phyloP scores from a whole-genome alignment of 2,888 invertebrate genomes.

The Lumbricus terrestris region DNA sequence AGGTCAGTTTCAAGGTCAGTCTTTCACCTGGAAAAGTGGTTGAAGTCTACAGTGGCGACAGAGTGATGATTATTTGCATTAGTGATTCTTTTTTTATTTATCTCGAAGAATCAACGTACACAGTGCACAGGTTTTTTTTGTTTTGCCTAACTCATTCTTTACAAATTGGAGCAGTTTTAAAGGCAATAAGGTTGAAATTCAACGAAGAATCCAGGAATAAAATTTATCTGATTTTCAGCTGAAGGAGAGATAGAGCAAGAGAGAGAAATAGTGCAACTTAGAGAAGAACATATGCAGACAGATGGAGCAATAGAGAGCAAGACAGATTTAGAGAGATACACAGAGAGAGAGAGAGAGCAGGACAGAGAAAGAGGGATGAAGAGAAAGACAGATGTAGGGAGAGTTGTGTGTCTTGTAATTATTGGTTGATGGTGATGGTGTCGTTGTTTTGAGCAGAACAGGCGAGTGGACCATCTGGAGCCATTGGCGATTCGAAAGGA shows the following conservation, averaged over 20 bases:
- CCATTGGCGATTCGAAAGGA: slow-evolving; percentile 14
- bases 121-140: too few species aligned
- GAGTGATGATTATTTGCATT: too few species aligned
- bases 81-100: too few species aligned
- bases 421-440: background rate
- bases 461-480: background rate
- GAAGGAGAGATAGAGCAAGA: background rate
- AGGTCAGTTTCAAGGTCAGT: background rate
- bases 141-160: too few species aligned
- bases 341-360: too few species aligned
- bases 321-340: too few species aligned
- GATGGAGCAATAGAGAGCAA: too few species aligned
- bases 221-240: background rate
- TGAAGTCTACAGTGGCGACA: background rate
- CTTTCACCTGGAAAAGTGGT: background rate
- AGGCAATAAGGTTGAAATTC: background rate
- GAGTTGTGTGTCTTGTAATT: background rate
- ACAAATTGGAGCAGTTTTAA: background rate
- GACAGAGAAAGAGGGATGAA: too few species aligned
- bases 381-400: background rate
- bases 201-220: background rate
- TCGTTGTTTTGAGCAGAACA: background rate
- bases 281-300: too few species aligned
- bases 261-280: background rate
- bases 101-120: too few species aligned